phyloP scores from a whole-genome alignment of 2,888 invertebrate genomes.

The Sceliomorpha sp. region DNA sequence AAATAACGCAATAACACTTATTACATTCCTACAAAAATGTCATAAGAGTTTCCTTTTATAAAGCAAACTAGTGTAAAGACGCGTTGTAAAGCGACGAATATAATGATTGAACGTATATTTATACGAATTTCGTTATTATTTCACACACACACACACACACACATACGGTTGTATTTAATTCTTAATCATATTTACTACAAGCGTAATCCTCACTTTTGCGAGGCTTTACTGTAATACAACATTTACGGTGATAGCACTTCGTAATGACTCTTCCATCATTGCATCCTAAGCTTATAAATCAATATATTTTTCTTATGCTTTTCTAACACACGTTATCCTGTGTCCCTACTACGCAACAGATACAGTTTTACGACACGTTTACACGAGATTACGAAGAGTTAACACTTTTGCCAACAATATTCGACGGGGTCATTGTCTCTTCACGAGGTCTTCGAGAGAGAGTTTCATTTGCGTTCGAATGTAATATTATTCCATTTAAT shows the following conservation, averaged over 20 bases:
- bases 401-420: constrained; percentile 17
- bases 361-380: neutral
- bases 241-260: constrained; percentile 29
- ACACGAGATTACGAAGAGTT: constrained; percentile 24
- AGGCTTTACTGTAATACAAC: constrained; percentile 8
- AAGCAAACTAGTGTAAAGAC: no score
- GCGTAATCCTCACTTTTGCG: no score
- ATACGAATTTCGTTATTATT: no score
- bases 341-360: neutral
- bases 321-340: neutral
- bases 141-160: no score
- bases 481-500: neutral
- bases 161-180: no score
- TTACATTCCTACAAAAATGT: no score
- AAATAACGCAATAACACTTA: no score
- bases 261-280: constrained; percentile 28
- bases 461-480: constrained; percentile 3
- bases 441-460: no score
- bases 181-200: no score
- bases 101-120: no score
- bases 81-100: no score
- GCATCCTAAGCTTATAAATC: constrained; percentile 25
- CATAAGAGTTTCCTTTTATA: no score
- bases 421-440: constrained; percentile 7
- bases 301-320: constrained; percentile 15